Conservation (phyloP, 2,797 vertebrate genomes). For the Ctenosaura bakeri region DNA sequence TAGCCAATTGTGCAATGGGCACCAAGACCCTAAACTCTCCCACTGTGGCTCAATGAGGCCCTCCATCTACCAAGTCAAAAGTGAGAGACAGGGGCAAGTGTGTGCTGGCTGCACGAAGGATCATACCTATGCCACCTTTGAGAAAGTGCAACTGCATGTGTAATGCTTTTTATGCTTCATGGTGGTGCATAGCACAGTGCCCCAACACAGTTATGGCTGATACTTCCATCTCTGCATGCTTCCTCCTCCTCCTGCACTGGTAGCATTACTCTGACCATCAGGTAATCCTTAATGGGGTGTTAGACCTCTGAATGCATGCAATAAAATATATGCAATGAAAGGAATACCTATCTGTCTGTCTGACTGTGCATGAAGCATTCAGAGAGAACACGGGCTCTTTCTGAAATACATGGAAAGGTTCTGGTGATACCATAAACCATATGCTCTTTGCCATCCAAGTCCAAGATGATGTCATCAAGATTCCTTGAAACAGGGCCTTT, state of each 20-base stretch:
- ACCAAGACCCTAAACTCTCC: no score
- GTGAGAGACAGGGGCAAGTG: no score
- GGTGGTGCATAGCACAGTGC: no score
- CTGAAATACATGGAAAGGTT: not conserved
- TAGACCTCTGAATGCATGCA: not conserved
- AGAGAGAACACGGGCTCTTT: conserved; percentile 16
- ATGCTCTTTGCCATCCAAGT: conserved; percentile 62
- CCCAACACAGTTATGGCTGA: no score
- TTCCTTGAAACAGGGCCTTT: conserved; percentile 28
- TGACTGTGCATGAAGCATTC: not conserved
- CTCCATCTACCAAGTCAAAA: no score
- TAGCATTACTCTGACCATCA: not conserved
- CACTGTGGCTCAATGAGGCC: no score
- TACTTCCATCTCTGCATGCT: not conserved
- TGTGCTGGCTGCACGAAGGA: no score
- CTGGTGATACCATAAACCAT: conserved; percentile 65
- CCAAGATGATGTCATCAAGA: conserved; percentile 68
- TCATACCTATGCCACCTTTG: no score
- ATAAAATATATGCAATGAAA: conserved; percentile 1
- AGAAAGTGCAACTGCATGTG: no score
- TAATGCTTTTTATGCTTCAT: no score
- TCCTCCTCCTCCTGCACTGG: not conserved
- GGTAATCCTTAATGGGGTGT: not conserved
- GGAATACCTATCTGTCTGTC: not conserved
- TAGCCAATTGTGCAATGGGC: no score